phyloP scores from a whole-genome alignment of 2,113 vertebrate species.

The Hirundichthys speculiger region DNA sequence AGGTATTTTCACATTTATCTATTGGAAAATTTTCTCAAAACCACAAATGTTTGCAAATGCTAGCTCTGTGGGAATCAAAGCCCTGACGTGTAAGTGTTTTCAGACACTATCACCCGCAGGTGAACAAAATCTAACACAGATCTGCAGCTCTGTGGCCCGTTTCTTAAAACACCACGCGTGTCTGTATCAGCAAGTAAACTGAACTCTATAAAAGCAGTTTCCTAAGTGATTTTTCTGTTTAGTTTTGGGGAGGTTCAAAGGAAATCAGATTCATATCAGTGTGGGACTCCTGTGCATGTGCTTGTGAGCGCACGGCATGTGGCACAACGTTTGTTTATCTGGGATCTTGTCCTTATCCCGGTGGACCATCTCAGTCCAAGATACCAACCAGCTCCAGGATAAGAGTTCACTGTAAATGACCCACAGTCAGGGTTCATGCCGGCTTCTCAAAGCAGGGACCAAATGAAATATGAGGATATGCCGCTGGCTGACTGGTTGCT shows the following conservation, averaged over 20 bases:
- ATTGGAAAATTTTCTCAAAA: neutral
- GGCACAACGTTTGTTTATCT: conserved; percentile 40
- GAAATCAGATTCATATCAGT: conserved; percentile 62
- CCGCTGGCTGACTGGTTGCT: neutral
- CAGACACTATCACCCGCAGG: neutral
- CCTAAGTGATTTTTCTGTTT: conserved; percentile 6
- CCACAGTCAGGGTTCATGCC: conserved; percentile 49
- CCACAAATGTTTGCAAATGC: neutral
- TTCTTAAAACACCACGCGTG: neutral
- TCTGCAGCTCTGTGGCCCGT: neutral
- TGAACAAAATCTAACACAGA: neutral
- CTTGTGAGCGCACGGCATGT: neutral
- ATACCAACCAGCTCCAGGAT: neutral
- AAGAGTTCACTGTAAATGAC: conserved; percentile 42
- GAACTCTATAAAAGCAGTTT: neutral
- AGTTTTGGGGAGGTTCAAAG: conserved; percentile 36
- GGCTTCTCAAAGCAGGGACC: neutral
- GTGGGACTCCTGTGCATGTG: conserved; percentile 30
- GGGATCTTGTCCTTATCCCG: conserved; percentile 35
- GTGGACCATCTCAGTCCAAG: conserved; percentile 20
- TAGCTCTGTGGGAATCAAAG: conserved; percentile 1
- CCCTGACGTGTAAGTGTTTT: neutral
- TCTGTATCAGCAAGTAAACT: neutral
- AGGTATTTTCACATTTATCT: neutral
- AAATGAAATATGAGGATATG: neutral